Conservation (phyloP, 2,113 vertebrate species). For the Aspiorhynchus laticeps region DNA sequence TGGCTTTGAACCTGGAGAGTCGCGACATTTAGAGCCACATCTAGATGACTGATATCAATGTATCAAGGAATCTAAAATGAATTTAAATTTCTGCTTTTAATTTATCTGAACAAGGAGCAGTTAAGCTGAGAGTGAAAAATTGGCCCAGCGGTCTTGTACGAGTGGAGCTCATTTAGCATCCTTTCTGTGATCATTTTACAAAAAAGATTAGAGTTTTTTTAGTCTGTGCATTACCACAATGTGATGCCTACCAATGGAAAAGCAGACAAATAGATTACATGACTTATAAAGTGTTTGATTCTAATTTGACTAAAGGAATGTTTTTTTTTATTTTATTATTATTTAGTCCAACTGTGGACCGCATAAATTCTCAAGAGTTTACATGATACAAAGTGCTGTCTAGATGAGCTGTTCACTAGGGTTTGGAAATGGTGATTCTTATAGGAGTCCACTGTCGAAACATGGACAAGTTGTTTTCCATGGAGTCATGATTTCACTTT, state of each 20-base stretch:
- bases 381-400: neutral
- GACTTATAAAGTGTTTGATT: neutral
- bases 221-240: neutral
- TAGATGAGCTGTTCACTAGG: too few species aligned
- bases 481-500: neutral
- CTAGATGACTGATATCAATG: neutral
- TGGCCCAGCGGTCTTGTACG: neutral
- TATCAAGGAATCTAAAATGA: conserved; percentile 3
- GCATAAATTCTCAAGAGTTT: neutral
- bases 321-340: too few species aligned
- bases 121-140: neutral
- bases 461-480: neutral
- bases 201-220: neutral
- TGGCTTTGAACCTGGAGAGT: conserved; percentile 14
- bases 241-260: neutral
- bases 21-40: conserved; percentile 9
- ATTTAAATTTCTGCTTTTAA: neutral
- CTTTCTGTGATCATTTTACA: neutral
- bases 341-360: too few species aligned
- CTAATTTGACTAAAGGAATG: too few species aligned
- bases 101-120: neutral
- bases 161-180: neutral
- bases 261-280: neutral
- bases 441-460: neutral
- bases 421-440: conserved; percentile 3